Base-by-base conservation (phyloP, 2,888 invertebrate species). In the Rhingia rostrata region DNA sequence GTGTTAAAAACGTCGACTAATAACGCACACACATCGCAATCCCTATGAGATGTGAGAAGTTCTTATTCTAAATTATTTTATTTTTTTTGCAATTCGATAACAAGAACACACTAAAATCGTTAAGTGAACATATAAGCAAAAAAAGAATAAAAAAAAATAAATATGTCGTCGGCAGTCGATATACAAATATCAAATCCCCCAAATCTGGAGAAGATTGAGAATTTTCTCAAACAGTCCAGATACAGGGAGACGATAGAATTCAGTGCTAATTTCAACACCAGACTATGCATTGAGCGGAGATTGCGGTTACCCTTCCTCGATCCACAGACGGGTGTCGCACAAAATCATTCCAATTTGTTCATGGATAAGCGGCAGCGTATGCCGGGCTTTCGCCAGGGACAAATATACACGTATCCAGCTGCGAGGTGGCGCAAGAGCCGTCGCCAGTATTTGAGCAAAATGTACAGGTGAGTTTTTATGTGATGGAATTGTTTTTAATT, bases 321-420 rank as follows among this genome's bases (percentile, higher is more conserved):
- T 92, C 97, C 97, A n/a, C 98, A 98, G 91, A 98, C 98, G 83
- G 98, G 97, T 86, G 97, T 99, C 63, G 98, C 98, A 37, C 99
- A 99, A 91, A 98, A 96, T 90, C 98, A 98, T 92, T 97, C 97
- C 88, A 95, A 95, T 88, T 93, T 97, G 87, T 96, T 97, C 88
- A 96, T 98, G 96, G 95, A 95, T 67, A 94, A 96, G 89, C 94
- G 96, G 88, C 97, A 98, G 90, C 94, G 98, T 86, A 95, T 98
- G 93, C 98, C 98, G 0, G 98, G 98, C 56, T 93, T 96, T 80
- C 93, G 93, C 85, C 96, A 96, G 87, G 98, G 98, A 10, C 98
- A 98, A 92, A 95, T 98, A 51, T 98, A 98, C 92, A 96, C 97
- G 87, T 99, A 99, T 93, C 98, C 98, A 43, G 93, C 95, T 87